phyloP scores from a whole-genome alignment of 2,113 vertebrate species.

The Sclerurus mexicanus region DNA sequence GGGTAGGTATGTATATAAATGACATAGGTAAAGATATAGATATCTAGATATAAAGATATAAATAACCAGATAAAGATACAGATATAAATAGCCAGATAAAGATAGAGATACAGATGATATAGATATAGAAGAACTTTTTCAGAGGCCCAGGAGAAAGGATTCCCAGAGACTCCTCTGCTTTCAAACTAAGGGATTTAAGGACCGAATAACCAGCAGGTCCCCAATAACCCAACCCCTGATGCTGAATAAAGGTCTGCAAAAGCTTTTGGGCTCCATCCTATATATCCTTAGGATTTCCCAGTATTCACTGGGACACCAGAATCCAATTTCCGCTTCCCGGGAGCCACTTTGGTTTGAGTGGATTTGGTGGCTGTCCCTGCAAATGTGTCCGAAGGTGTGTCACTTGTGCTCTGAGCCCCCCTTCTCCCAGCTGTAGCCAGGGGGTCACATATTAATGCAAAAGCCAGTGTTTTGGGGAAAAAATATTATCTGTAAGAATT shows the following conservation, averaged over 20 bases:
- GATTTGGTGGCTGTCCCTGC: neutral
- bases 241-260: neutral
- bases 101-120: neutral
- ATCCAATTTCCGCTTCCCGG: neutral
- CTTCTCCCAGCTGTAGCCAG: neutral
- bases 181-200: neutral
- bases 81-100: neutral
- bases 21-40: no score
- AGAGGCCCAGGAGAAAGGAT: neutral
- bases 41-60: neutral
- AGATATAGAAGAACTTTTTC: neutral
- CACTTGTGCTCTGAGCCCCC: neutral
- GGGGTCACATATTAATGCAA: neutral
- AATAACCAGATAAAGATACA: neutral
- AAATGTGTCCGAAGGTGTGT: neutral
- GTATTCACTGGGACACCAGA: neutral
- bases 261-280: neutral
- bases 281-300: neutral
- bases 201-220: neutral
- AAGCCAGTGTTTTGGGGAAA: neutral
- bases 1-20: no score
- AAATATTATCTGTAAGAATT: accelerated
- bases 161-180: neutral
- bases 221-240: neutral
- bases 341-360: neutral